phyloP scores from a whole-genome alignment of 2,113 vertebrate species.

The Zosterops borbonicus region DNA sequence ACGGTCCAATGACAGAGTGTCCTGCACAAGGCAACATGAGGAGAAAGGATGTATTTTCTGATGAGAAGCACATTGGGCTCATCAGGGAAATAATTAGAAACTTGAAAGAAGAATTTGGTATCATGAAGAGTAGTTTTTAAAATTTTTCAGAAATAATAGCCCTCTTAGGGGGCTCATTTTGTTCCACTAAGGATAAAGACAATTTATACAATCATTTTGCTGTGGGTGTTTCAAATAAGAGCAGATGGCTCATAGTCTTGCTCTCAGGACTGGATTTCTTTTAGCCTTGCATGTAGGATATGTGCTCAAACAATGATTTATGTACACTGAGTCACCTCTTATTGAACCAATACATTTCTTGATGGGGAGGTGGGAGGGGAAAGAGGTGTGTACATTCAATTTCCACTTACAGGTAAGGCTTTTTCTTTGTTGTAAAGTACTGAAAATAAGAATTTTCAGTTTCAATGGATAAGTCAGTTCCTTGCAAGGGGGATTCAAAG shows the following conservation, averaged over 20 bases:
- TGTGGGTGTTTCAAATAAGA: background rate
- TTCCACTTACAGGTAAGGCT: background rate
- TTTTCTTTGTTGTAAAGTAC: background rate
- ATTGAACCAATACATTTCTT: background rate
- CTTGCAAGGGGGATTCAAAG: background rate
- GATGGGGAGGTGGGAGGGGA: accelerated
- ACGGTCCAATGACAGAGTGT: background rate
- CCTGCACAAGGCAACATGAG: background rate
- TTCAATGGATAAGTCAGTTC: background rate
- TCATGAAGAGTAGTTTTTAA: background rate
- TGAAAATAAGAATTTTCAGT: background rate
- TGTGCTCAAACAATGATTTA: background rate
- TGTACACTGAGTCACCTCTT: background rate
- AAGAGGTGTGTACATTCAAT: background rate
- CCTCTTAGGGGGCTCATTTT: background rate
- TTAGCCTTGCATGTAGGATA: background rate
- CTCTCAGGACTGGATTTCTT: background rate
- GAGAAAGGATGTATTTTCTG: background rate
- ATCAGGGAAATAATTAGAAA: background rate
- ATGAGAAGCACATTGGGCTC: background rate
- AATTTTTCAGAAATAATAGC: background rate
- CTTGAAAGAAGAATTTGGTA: background rate
- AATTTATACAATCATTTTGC: background rate
- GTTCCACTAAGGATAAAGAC: background rate
- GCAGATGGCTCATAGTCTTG: background rate